These are phyloP conservation scores for Ibidorhyncha struthersii DNA, from an alignment of 2,113 vertebrate species.

Conservation along the genomic window DNA sequence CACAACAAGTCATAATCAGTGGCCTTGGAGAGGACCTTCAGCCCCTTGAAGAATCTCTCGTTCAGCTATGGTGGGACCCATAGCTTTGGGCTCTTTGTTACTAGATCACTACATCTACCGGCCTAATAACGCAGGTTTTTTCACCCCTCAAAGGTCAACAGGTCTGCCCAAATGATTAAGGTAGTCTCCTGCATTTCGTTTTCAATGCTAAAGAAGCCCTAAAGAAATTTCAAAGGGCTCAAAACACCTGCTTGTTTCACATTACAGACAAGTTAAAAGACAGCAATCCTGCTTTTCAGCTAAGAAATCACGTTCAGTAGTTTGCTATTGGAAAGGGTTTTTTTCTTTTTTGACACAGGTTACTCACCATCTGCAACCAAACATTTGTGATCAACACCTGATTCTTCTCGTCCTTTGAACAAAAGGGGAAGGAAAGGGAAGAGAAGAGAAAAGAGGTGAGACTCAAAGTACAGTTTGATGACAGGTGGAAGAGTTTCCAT, in stretches of 20 bases:
- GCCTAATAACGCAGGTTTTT: background rate
- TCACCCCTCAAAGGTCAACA: background rate
- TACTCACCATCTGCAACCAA: slow-evolving; percentile 84
- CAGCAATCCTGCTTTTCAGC: background rate
- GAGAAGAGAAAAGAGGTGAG: background rate
- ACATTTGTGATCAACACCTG: background rate
- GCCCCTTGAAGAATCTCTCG: background rate
- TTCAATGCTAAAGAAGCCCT: background rate
- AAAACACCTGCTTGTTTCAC: background rate
- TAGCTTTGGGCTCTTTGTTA: background rate
- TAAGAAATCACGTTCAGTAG: background rate
- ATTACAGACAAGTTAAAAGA: background rate
- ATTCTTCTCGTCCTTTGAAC: background rate
- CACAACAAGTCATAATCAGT: background rate
- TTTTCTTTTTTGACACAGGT: background rate
- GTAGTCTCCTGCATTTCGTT: background rate
- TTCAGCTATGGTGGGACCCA: background rate
- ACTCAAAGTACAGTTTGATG: background rate
- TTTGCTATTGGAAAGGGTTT: background rate
- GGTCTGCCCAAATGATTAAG: background rate
- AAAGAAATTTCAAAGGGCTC: background rate
- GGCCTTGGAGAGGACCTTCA: background rate
- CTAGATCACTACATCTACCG: background rate
- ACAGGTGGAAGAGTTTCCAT: background rate
- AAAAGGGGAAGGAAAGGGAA: background rate